Base-by-base conservation (phyloP, 2,113 vertebrate genomes). In the Macquaria ambigua region DNA sequence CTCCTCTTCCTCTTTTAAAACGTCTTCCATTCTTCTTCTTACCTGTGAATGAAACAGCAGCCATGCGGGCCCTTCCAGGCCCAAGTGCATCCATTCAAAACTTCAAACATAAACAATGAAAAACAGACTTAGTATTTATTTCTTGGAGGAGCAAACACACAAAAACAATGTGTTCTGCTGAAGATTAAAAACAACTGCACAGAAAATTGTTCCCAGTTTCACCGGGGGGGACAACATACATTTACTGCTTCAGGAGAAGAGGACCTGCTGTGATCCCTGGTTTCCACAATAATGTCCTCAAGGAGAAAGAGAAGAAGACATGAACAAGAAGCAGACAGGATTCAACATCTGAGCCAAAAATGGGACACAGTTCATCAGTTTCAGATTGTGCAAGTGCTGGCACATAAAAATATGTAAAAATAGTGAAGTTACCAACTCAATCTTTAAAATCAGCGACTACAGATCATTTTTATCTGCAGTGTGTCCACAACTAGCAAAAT, bases 171-270 rank as follows among this genome's bases (percentile, higher is more conserved):
- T 88, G 81, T 87, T 79, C 87, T 83, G 64, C 37, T 28, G 69
- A 74, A 89, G 85, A 93, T 93, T 88, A 87, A 79, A 92, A 93
- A 94, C 89, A 93, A 94, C 87, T 93, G 89, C 81, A n/a, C 23
- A 78, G 87, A 90, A 93, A 90, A 91, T 88, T 83, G 86, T 77
- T 91, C 48, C 85, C 88, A 90, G 91, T 90, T 87, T 81, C n/a
- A 52, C 25, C 7, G 37, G 23, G 46, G 15, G 8, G 31, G 48
- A 8, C 41, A 39, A 61, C 63, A 79, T 74, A 68, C 55, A 53
- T 88, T 79, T 62, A 87, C 55, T 78, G 81, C 78, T 83, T 56
- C 58, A 75, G 53, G 61, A 83, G 56, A 72, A 72, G 75, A 78
- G 34, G 43, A 71, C 72, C 52, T 4, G 20, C 69, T 80, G 74